Conservation (phyloP, 2,888 invertebrate species). For the Heliconius erato region DNA sequence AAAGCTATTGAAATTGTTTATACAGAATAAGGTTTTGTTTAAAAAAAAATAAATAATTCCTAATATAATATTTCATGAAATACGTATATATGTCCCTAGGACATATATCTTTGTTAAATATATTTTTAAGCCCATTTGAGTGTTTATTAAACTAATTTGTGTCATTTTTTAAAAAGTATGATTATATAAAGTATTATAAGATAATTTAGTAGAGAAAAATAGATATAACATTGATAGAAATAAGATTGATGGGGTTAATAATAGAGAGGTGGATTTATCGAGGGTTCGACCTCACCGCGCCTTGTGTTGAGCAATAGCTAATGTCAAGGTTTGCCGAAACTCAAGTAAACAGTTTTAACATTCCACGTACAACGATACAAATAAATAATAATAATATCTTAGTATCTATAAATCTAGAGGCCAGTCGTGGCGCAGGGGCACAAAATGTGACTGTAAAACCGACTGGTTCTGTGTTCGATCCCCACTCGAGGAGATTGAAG, state of each 20-base stretch:
- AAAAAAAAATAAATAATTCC: not conserved
- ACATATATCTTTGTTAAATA: not conserved
- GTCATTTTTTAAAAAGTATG: too few relatives aligned
- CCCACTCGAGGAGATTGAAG: too few relatives aligned
- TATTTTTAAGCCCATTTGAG: not conserved
- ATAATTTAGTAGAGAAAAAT: too few relatives aligned
- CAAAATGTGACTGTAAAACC: too few relatives aligned
- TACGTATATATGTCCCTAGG: not conserved
- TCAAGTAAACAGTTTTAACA: conserved; percentile 7
- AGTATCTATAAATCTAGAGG: too few relatives aligned
- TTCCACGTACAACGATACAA: not conserved
- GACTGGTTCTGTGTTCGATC: too few relatives aligned
- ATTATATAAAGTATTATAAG: not conserved
- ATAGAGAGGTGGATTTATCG: conserved; percentile 33
- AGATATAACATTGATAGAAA: too few relatives aligned
- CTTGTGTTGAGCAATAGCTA: conserved; percentile 44
- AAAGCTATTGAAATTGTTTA: too few relatives aligned
- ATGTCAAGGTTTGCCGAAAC: conserved; percentile 43
- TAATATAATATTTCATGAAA: not conserved
- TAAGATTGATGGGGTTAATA: conserved; percentile 26
- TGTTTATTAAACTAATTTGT: not conserved
- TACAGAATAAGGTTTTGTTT: too few relatives aligned
- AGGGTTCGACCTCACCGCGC: conserved; percentile 34
- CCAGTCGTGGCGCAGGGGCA: too few relatives aligned
- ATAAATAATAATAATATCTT: not conserved